These are phyloP conservation scores for Himalopsyche anomala DNA, from an alignment of 2,888 invertebrate species.

Conservation along the genomic window DNA sequence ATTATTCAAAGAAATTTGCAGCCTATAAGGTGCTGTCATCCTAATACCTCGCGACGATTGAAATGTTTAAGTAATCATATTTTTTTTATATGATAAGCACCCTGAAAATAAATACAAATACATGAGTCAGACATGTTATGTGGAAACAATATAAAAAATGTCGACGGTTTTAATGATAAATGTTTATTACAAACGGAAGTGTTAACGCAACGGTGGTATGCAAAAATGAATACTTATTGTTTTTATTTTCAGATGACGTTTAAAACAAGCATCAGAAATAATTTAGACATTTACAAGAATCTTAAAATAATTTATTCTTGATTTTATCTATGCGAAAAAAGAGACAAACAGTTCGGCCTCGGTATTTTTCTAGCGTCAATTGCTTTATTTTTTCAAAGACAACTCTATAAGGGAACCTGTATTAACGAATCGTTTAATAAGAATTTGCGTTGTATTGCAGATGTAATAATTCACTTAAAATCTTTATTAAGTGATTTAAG, in stretches of 20 bases:
- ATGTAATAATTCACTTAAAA: neutral
- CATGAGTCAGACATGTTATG: neutral
- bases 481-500: too few relatives aligned
- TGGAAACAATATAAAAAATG: constrained; percentile 9
- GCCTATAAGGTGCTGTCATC: too few relatives aligned
- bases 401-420: neutral
- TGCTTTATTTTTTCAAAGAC: neutral
- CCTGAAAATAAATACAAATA: too few relatives aligned
- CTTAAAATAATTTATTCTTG: constrained; percentile 46
- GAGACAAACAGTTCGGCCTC: constrained; percentile 46
- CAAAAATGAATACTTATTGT: neutral
- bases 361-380: constrained; percentile 49
- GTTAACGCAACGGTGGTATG: neutral
- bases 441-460: neutral
- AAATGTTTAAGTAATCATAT: too few relatives aligned
- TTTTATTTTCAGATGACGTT: neutral
- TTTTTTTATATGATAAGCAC: too few relatives aligned
- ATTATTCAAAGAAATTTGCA: too few relatives aligned
- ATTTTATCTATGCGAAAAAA: constrained; percentile 44
- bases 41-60: too few relatives aligned
- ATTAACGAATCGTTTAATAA: neutral
- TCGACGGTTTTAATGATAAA: neutral
- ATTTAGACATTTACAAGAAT: neutral
- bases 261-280: neutral
- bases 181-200: constrained; percentile 11